A percentile compares a stretch with the other conserved stretches of the same genome.
phyloP scores from a whole-genome alignment of 2,113 vertebrate species.

The Poeciliopsis occidentalis region DNA sequence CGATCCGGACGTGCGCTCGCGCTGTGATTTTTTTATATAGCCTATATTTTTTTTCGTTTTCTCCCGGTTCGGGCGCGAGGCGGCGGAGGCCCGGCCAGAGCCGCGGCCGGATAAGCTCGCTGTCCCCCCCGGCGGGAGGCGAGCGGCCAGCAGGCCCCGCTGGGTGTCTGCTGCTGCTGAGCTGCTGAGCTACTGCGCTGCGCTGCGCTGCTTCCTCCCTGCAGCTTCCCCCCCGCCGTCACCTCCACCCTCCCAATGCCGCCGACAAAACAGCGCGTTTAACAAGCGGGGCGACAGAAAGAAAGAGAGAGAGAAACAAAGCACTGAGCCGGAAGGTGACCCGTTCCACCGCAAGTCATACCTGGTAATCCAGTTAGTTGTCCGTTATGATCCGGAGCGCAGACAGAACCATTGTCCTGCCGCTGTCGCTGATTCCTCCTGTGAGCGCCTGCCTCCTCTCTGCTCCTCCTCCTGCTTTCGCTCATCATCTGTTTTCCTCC shows the following conservation, averaged over 20 bases:
- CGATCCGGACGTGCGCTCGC: constrained; percentile 4
- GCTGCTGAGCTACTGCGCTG: constrained; percentile 45
- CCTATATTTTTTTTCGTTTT: too few relatives aligned
- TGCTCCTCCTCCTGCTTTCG: constrained; percentile 48
- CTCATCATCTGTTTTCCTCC: constrained; percentile 46
- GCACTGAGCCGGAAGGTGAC: background rate
- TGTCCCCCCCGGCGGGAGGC: constrained; percentile 12
- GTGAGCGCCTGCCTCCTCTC: constrained; percentile 52
- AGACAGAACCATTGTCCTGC: constrained; percentile 66
- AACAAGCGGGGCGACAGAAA: background rate
- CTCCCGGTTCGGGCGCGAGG: background rate
- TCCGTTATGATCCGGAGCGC: constrained; percentile 50
- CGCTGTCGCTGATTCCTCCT: constrained; percentile 64
- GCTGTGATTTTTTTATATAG: background rate
- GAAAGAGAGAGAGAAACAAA: too few relatives aligned
- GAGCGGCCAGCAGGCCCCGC: constrained; percentile 54
- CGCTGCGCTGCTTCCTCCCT: constrained; percentile 70
- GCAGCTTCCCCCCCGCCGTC: constrained; percentile 31
- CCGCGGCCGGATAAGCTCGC: background rate
- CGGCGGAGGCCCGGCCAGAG: too few relatives aligned
- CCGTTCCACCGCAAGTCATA: constrained; percentile 14
- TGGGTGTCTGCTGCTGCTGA: constrained; percentile 26
- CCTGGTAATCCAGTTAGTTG: constrained; percentile 41
- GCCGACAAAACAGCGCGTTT: background rate
- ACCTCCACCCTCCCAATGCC: constrained; percentile 16